Conservation (phyloP, 2,888 invertebrate genomes). For the Agonopterix subpropinquella region DNA sequence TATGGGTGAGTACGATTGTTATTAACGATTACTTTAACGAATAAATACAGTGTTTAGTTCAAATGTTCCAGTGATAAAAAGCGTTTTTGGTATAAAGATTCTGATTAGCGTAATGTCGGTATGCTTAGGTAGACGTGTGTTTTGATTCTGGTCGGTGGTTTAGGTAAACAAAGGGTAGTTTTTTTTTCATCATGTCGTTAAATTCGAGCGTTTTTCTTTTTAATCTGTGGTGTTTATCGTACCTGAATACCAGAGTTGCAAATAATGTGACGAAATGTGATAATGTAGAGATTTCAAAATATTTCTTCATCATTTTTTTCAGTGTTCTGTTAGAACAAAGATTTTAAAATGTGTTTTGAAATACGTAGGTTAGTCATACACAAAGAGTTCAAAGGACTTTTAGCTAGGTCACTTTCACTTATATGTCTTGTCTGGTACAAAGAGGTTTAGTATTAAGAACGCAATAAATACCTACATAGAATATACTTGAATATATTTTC, state of each 20-base stretch:
- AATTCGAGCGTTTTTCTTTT: background rate
- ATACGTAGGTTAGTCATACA: too few species aligned
- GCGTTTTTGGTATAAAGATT: background rate
- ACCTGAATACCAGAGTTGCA: background rate
- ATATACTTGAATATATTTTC: too few species aligned
- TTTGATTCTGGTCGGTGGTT: background rate
- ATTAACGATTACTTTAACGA: background rate
- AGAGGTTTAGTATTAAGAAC: too few species aligned
- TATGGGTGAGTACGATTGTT: conserved; percentile 61
- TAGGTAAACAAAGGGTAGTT: conserved; percentile 6
- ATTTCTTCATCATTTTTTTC: background rate
- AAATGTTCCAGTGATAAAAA: background rate
- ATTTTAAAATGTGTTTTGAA: too few species aligned
- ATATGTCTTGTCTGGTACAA: too few species aligned
- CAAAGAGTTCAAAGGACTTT: too few species aligned
- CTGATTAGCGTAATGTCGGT: too few species aligned
- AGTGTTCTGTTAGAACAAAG: background rate
- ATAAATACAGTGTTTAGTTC: background rate
- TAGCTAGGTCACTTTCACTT: too few species aligned
- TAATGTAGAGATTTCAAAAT: background rate
- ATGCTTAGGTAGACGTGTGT: background rate
- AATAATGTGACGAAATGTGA: background rate
- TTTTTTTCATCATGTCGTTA: background rate
- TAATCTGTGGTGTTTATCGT: background rate
- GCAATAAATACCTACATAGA: too few species aligned